Evolutionary conservation across 2,113 vertebrate species (phyloP).

Genomic region (Mormoops blainvillei): DNA sequence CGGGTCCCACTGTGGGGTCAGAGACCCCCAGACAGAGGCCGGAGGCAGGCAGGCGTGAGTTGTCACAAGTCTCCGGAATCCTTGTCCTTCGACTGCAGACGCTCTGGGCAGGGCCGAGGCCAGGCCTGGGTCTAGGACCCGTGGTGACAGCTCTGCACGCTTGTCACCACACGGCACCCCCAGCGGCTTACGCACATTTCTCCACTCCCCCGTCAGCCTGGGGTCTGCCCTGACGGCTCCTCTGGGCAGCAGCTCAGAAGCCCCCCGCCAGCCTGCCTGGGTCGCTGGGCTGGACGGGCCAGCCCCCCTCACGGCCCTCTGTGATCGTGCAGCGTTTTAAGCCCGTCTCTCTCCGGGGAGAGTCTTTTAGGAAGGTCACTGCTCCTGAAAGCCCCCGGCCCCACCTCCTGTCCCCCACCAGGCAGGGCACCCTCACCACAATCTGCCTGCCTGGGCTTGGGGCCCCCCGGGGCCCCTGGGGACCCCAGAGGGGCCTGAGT

Average conservation of each 20-base stretch:
- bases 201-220: too few species aligned
- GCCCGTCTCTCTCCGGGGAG: background rate
- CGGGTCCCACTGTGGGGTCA: too few species aligned
- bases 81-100: background rate
- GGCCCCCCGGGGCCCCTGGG: background rate
- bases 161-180: too few species aligned
- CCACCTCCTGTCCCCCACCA: background rate
- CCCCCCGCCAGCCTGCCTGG: too few species aligned
- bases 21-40: background rate
- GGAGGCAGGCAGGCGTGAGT: background rate
- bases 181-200: too few species aligned
- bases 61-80: accelerated
- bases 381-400: background rate
- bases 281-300: accelerated
- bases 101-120: background rate
- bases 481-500: background rate
- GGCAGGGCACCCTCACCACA: accelerated
- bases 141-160: background rate
- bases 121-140: background rate
- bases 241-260: too few species aligned
- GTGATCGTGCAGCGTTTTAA: background rate
- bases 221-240: too few species aligned
- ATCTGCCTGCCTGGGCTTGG: too few species aligned
- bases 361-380: background rate
- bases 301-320: too few species aligned